Evolutionary conservation across 92 coral and sea anemone species (phyloP).

Genomic region (Zoanthus solanderi): DNA sequence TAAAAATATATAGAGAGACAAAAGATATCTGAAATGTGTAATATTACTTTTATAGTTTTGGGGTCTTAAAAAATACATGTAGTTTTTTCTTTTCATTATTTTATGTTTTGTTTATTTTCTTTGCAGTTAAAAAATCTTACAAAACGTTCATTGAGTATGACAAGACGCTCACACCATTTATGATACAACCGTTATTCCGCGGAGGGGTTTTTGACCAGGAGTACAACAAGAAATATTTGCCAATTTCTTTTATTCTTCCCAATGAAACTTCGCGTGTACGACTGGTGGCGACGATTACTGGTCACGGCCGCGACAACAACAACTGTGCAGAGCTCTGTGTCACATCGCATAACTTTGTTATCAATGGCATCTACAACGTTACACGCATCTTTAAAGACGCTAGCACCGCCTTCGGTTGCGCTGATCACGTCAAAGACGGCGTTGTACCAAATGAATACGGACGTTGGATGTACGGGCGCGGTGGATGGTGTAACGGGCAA

Average conservation of each 20-base stretch:
- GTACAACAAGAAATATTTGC: conserved; percentile 84
- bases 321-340: conserved; percentile 94
- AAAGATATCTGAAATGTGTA: no score
- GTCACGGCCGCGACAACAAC: conserved; percentile 94
- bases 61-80: no score
- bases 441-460: conserved; percentile 76
- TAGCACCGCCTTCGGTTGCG: conserved; percentile 87
- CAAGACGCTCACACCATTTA: conserved; percentile 76
- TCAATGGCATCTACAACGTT: conserved; percentile 54
- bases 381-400: conserved; percentile 87
- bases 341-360: conserved; percentile 90
- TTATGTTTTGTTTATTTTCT: background rate
- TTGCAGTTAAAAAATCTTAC: conserved; percentile 49
- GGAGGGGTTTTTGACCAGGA: conserved; percentile 90
- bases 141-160: conserved; percentile 70
- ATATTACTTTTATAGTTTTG: no score
- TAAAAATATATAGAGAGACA: no score
- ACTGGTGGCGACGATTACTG: conserved; percentile 94
- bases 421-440: conserved; percentile 68
- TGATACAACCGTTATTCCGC: conserved; percentile 73
- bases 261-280: conserved; percentile 73
- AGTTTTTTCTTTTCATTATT: background rate
- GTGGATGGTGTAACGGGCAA: conserved; percentile 97
- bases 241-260: conserved; percentile 62
- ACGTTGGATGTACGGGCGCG: conserved; percentile 92